Base-by-base conservation (phyloP, 2,888 invertebrate genomes). In the Rotaria sp. region DNA sequence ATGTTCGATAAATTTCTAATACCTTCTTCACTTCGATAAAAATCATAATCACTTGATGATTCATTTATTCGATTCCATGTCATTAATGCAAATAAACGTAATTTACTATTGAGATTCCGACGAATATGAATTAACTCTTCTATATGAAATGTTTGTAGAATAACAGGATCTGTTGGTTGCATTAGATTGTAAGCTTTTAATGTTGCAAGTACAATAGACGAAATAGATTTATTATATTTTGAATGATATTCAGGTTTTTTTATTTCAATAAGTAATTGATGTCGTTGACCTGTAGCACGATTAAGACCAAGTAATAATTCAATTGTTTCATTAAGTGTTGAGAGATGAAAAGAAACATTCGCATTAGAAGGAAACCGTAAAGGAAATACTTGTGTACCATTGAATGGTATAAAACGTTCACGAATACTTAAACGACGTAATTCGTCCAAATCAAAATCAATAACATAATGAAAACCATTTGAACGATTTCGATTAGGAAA, bases 111-210 rank as follows among this genome's bases (percentile, higher is more conserved):
- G 45, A 45, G n/a, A 45, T 45, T n/a, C n/a, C 26, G 41, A n/a
- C 80, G 41, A n/a, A 80, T 80, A 80, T n/a, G 45, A 2, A 45
- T 1, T 45, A 80, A 80, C 15, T 80, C 80, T 41, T 41, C 45
- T 13, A 80, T 80, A n/a, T 80, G 80, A 80, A 80, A 80, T 80
- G 80, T 80, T 45, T 80, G 80, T 45, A 80, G 45, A n/a, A 80
- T 80, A 15, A 80, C 45, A 26, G 80, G 80, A 45, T 80, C 80
- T 26, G 45, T 80, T 26, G 24, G 13, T 45, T 80, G 4, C 15
- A 26, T 80, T 45, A 80, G 10, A n/a, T 45, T 80, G n/a, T 80
- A 80, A 10, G 80, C 41, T 45, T 80, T 80, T n/a, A 80, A 45
- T 80, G 45, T 45, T 80, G 24, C 80, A 45, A 80, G 45, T n/a